These are phyloP conservation scores for Hemitrygon akajei DNA, from an alignment of 2,797 vertebrate species.

Conservation along the genomic window DNA sequence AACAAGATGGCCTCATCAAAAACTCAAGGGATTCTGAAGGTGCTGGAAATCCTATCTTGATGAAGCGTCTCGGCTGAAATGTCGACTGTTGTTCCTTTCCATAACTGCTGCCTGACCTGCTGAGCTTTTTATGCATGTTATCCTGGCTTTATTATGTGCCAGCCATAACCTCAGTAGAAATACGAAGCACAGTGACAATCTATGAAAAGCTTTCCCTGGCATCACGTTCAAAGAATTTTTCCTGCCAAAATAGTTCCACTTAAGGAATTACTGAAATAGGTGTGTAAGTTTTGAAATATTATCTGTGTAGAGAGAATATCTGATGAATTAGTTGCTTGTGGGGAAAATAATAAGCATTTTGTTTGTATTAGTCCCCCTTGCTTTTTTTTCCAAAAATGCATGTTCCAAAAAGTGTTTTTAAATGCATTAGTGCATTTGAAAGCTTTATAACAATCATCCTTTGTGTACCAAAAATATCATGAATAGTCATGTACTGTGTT, in stretches of 20 bases:
- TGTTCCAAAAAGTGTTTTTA: background rate
- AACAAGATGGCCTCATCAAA: background rate
- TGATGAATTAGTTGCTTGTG: background rate
- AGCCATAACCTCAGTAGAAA: too few relatives aligned
- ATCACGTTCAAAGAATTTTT: background rate
- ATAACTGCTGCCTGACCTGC: too few relatives aligned
- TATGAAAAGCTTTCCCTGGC: background rate
- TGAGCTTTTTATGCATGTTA: too few relatives aligned
- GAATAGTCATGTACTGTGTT: background rate
- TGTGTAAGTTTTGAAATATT: background rate
- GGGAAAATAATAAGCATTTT: background rate
- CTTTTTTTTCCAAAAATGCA: background rate
- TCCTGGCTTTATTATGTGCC: too few relatives aligned
- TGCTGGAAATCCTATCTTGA: too few relatives aligned
- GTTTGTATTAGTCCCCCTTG: background rate
- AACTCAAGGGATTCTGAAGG: too few relatives aligned
- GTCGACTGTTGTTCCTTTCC: too few relatives aligned
- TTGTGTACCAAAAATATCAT: background rate
- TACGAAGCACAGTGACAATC: too few relatives aligned
- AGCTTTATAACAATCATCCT: constrained; percentile 2
- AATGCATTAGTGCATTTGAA: constrained; percentile 31
- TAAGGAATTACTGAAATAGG: background rate
- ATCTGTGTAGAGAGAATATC: background rate
- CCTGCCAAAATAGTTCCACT: background rate
- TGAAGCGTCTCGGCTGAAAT: too few relatives aligned